Conservation (phyloP, 2,113 vertebrate species). For the Chunga burmeisteri region DNA sequence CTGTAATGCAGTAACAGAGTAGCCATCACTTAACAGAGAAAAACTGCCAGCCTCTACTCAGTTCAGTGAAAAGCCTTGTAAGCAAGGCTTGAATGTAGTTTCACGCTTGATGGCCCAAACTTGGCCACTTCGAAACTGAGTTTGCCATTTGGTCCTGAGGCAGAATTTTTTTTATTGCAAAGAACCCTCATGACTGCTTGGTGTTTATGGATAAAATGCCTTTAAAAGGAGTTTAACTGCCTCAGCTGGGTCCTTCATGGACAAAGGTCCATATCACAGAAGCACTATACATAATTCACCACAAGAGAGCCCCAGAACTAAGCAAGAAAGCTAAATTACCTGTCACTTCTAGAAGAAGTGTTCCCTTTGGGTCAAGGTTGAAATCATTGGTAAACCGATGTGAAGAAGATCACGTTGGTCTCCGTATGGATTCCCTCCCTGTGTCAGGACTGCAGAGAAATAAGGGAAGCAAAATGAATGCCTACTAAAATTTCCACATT, state of each 20-base stretch:
- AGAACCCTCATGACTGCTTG: not conserved
- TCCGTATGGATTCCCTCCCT: not conserved
- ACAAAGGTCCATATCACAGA: slow-evolving; percentile 66
- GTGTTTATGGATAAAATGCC: slow-evolving; percentile 45
- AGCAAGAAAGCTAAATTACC: slow-evolving; percentile 77
- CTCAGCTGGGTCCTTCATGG: slow-evolving; percentile 57
- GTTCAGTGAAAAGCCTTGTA: not conserved
- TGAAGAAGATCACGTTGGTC: slow-evolving; percentile 33
- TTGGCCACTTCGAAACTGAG: not conserved
- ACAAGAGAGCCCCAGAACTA: slow-evolving; percentile 77
- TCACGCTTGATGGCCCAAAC: not conserved
- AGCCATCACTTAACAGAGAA: not conserved
- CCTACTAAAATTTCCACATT: not conserved
- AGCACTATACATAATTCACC: slow-evolving; percentile 81
- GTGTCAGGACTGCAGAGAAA: slow-evolving; percentile 15
- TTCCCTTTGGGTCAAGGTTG: slow-evolving; percentile 77
- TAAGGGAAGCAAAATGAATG: not conserved
- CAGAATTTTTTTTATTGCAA: not conserved
- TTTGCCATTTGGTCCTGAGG: not conserved
- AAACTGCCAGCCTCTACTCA: not conserved
- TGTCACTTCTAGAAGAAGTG: slow-evolving; percentile 72
- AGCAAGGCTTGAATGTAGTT: not conserved
- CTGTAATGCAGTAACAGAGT: not conserved
- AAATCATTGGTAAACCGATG: slow-evolving; percentile 49
- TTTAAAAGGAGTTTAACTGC: slow-evolving; percentile 67